Evolutionary conservation across 2,797 vertebrate genomes (phyloP), one percentile per base, ranked within the genome.

Genomic region (Karalla daura): DNA sequence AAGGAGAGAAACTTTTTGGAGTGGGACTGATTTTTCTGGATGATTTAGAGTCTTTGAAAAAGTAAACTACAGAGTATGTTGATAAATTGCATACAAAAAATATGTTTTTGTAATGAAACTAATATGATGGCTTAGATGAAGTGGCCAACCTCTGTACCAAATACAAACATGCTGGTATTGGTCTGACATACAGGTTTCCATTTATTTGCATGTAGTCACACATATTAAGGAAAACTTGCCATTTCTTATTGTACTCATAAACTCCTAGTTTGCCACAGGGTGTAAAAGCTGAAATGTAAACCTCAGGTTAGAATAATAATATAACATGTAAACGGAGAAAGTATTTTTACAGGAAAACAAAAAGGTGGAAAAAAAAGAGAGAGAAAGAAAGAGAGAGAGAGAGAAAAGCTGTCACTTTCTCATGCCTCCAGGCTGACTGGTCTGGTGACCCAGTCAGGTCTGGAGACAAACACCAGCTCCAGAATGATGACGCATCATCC

Each of bases 401-500:
- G n/a, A n/a, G n/a, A 56, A 52, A 54, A 40, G 52, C 80, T 80
- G 78, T 88, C 85, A 83, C 67, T 84, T 86, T 88, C 86, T 91
- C 88, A 88, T 78, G 83, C 78, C 66, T 87, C 76, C 70, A 70
- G 54, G 68, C 67, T 74, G 84, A 80, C 87, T 87, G 82, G 37
- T 80, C 76, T 60, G 80, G 54, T 86, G 83, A 89, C 82, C 91
- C 85, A 86, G 82, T 91, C 66, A 60, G 63, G 73, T 72, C 70
- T 76, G 87, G 65, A 89, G 87, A 90, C 86, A 88, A 87, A 82
- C 36, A 44, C 75, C 87, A 85, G 72, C 70, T 84, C 76, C 74
- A 81, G 84, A 88, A 88, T 85, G 88, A 91, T 91, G 91, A 91
- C 83, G 86, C 88, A 90, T 89, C 91, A 85, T 91, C 85, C 69